Conservation (phyloP, 2,113 vertebrate species). For the Ellobius talpinus region DNA sequence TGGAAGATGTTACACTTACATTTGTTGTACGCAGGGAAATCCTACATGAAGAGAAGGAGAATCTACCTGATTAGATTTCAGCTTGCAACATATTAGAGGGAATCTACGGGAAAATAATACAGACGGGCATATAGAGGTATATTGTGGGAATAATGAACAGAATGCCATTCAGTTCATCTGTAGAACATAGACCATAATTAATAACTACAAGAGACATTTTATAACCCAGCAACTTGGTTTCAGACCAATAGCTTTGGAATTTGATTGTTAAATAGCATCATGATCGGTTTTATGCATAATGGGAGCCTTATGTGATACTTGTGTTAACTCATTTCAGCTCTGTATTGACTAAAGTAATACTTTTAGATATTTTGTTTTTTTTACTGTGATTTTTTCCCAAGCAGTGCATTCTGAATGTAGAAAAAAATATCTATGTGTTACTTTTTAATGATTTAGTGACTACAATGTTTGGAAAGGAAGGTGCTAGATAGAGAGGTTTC, state of each 20-base stretch:
- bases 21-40: background rate
- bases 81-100: background rate
- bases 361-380: background rate
- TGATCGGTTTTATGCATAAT: background rate
- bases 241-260: background rate
- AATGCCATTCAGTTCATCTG: slow-evolving; percentile 14
- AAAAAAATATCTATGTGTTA: background rate
- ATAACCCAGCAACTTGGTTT: background rate
- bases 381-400: background rate
- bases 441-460: background rate
- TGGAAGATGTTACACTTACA: background rate
- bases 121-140: background rate
- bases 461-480: slow-evolving; percentile 8
- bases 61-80: background rate
- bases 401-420: background rate
- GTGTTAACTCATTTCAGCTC: background rate
- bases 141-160: background rate
- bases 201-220: background rate
- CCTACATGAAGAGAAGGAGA: background rate
- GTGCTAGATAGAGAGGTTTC: background rate
- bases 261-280: background rate
- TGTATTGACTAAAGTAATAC: slow-evolving; percentile 4
- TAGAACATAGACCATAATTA: background rate
- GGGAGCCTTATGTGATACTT: background rate
- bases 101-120: background rate